Conservation (phyloP, 2,888 invertebrate genomes). For the Drosophila diplacantha region DNA sequence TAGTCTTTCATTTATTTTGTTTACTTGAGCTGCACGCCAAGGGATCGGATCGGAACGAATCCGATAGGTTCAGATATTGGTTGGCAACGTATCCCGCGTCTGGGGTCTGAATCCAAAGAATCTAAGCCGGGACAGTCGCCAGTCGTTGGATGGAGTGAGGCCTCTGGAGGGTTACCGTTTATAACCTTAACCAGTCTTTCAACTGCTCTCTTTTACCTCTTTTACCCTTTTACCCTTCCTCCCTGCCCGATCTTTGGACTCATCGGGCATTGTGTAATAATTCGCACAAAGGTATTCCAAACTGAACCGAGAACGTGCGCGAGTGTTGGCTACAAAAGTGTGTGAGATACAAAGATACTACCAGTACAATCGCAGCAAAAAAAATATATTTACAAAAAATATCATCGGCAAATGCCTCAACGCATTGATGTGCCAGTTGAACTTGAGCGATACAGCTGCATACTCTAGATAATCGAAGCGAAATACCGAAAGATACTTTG, state of each 20-base stretch:
- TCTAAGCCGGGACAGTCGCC: conserved; percentile 42
- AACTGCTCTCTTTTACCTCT: conserved; percentile 29
- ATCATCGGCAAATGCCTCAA: conserved; percentile 53
- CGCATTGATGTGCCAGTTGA: conserved; percentile 48
- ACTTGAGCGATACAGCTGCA: conserved; percentile 56
- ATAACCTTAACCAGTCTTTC: conserved; percentile 41
- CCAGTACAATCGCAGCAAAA: conserved; percentile 9
- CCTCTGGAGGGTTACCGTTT: conserved; percentile 48
- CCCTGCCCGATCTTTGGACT: conserved; percentile 11
- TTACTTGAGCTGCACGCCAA: no score
- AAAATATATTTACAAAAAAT: conserved; percentile 4
- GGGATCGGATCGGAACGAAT: conserved; percentile 27
- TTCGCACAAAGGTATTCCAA: conserved; percentile 52
- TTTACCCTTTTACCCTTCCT: no score
- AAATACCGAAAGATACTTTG: conserved; percentile 25
- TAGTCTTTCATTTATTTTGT: no score
- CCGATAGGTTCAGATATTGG: conserved; percentile 20
- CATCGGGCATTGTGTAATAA: conserved; percentile 65
- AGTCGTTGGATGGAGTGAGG: neutral
- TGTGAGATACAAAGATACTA: conserved; percentile 51
- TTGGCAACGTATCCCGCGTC: conserved; percentile 7
- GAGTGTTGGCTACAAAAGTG: conserved; percentile 51
- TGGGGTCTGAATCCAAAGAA: conserved; percentile 12
- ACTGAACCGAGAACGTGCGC: conserved; percentile 48
- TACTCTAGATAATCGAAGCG: conserved; percentile 41